Percentiles rank a stretch among this genome's conserved stretches.
phyloP scores from a whole-genome alignment of 2,888 invertebrate species.

The Cremastobaeus sp. region DNA sequence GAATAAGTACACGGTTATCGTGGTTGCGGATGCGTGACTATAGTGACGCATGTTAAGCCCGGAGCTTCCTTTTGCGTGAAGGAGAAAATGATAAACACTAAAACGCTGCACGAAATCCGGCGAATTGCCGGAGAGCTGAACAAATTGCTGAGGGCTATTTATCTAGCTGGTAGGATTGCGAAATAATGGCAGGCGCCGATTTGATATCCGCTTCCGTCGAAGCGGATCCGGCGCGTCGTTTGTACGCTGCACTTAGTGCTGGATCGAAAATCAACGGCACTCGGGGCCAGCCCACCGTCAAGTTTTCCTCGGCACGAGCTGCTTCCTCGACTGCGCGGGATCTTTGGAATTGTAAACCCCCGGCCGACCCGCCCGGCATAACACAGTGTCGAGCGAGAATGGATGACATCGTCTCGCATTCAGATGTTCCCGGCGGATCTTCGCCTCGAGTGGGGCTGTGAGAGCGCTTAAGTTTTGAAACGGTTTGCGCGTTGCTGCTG shows the following conservation, averaged over 20 bases:
- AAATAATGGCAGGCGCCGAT: no score
- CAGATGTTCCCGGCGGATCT: conserved; percentile 21
- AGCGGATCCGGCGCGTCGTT: conserved; percentile 12
- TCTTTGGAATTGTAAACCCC: conserved; percentile 28
- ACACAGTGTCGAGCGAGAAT: conserved; percentile 64
- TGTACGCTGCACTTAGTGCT: conserved; percentile 20
- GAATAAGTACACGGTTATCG: no score
- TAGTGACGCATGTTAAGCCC: no score
- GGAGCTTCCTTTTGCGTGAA: no score
- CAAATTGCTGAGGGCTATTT: no score
- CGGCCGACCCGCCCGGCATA: conserved; percentile 34
- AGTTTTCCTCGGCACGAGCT: conserved; percentile 36
- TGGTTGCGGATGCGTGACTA: no score
- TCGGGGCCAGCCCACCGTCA: conserved; percentile 27
- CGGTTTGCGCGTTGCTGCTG: conserved; percentile 69
- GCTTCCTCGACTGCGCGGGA: conserved; percentile 18
- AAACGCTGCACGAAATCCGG: no score
- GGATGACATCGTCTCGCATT: conserved; percentile 68
- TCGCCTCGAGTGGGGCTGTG: conserved; percentile 21
- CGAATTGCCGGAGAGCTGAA: no score
- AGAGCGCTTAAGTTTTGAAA: conserved; percentile 67
- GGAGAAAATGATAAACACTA: no score
- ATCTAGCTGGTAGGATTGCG: no score
- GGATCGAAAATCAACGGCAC: conserved; percentile 6
- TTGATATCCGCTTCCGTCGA: conserved; percentile 11